Base-by-base conservation (phyloP, 2,888 invertebrate genomes). In the Glaucopsyche alexis region DNA sequence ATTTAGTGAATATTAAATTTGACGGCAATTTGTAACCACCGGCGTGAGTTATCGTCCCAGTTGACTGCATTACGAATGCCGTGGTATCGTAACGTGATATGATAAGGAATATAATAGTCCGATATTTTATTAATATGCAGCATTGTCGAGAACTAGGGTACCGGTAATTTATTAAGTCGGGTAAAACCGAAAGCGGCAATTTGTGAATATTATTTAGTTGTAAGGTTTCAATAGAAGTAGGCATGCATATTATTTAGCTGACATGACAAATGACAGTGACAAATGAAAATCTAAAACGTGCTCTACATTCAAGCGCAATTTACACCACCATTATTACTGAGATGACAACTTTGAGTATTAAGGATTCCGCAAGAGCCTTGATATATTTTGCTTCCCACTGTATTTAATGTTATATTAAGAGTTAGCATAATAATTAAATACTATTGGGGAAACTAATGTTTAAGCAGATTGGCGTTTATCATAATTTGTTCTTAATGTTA, bases 61-160 rank as follows among this genome's bases (percentile, higher is more conserved):
- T 66, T 66, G 50, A 73, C 73, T 74, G 77, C 77, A 73, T 75
- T 71, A 78, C 77, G 75, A 78, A 75, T 74, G 72, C 75, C 75
- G 74, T 72, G 76, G 75, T 77, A 74, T 72, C 75, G 75, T 77
- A 72, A 76, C 75, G 74, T 77, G 77, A 77, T 78, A 78, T 77
- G 76, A 78, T 77, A 77, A 78, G 77, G 77, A 75, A 76, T 75
- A 73, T 73, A 74, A 76, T 77, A 76, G 66, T 67, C 52, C 50
- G 42, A 72, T 66, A 52, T 72, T 72, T 72, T 72, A 67, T 72
- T 66, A 47, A 72, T 38, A 50, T 50, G 50, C 72, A 40, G 66
- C 29, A 69, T 69, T 69, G 69, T 69, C 47, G 47, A 49, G 69
- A 69, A 69, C 69, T 29, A n/a, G 69, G 49, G 49, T 69, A 69